These are phyloP conservation scores for Parauchenoglanis ngamensis DNA, from an alignment of 2,797 vertebrate species.

Conservation along the genomic window DNA sequence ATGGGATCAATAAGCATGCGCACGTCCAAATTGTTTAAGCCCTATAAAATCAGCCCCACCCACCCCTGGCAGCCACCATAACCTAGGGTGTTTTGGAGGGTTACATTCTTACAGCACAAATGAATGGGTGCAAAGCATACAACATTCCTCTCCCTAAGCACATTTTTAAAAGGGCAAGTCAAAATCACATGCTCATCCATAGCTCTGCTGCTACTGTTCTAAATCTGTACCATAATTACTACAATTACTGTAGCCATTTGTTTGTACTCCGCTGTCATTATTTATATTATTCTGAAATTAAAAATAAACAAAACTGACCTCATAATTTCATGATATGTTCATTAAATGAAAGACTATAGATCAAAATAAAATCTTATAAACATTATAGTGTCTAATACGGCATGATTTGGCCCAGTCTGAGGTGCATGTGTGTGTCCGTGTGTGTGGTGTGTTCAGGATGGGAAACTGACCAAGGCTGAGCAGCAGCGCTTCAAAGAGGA, in stretches of 20 bases:
- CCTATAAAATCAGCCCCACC: neutral
- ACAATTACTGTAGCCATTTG: neutral
- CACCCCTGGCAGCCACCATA: conserved; percentile 13
- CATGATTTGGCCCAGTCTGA: neutral
- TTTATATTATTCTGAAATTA: neutral
- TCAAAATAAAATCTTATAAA: neutral
- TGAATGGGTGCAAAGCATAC: conserved; percentile 43
- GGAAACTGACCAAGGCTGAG: conserved; percentile 91
- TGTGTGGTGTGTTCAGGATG: conserved; percentile 75
- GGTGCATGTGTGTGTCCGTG: neutral
- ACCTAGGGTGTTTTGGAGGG: conserved; percentile 45
- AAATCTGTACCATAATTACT: neutral
- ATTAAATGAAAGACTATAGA: neutral
- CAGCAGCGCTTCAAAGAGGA: conserved; percentile 96
- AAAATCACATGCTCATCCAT: neutral
- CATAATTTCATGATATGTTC: neutral
- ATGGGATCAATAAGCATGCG: neutral
- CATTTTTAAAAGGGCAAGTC: neutral
- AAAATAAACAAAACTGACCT: neutral
- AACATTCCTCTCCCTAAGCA: neutral
- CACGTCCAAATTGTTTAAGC: conserved; percentile 40
- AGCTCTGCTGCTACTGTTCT: neutral
- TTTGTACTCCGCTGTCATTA: neutral
- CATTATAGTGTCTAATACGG: neutral
- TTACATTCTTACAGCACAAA: conserved; percentile 57